Evolutionary conservation across 2,113 vertebrate genomes (phyloP).

Genomic region (Polypterus senegalus): DNA sequence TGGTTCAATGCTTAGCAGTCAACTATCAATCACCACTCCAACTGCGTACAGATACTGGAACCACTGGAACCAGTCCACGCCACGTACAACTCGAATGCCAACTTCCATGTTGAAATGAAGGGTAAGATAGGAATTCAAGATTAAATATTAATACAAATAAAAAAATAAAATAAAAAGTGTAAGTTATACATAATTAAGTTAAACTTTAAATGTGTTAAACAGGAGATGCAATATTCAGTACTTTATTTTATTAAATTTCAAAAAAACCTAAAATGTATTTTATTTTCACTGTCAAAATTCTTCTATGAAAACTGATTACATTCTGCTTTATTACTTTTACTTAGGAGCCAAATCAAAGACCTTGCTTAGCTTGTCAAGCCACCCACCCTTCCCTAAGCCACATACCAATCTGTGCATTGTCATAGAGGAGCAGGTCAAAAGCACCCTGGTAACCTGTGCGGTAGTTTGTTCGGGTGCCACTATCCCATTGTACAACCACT

Average conservation of each 20-base stretch:
- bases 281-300: neutral
- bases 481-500: constrained; percentile 96
- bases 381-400: no score
- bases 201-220: neutral
- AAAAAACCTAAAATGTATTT: neutral
- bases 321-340: no score
- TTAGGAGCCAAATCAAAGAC: neutral
- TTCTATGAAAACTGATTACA: neutral
- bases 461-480: constrained; percentile 91
- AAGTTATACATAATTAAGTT: no score
- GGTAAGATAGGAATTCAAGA: no score
- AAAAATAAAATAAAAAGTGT: no score
- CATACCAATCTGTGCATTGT: constrained; percentile 89
- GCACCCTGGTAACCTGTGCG: constrained; percentile 90
- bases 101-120: constrained; percentile 78
- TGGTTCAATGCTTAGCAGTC: no score
- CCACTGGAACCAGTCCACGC: constrained; percentile 64
- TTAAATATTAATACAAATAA: no score
- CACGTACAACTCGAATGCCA: constrained; percentile 90
- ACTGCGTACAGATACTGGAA: no score
- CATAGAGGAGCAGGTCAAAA: constrained; percentile 85
- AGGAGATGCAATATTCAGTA: neutral
- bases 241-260: constrained; percentile 16
- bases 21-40: no score
- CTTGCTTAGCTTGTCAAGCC: neutral